Evolutionary conservation across 2,888 invertebrate genomes (phyloP), one percentile per base, ranked within the genome.

Genomic region (Dicyrtoma fusca): DNA sequence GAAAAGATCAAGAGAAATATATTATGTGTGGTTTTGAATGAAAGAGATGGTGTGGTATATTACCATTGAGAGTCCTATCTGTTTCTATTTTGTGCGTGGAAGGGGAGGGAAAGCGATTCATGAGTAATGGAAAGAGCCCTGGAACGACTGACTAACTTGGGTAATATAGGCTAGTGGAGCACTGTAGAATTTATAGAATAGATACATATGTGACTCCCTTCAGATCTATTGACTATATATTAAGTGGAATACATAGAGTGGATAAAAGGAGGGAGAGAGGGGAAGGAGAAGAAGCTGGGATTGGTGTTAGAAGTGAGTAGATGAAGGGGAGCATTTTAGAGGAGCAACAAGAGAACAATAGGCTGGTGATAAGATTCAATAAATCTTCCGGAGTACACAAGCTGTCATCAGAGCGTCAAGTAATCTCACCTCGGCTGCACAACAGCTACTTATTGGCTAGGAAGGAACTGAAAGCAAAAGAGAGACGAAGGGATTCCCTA

Each of bases 311-410:
- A n/a, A n/a, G n/a, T n/a, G n/a, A n/a, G n/a, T n/a, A n/a, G n/a
- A n/a, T n/a, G 44, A 21, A 61, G 61, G 47, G 47, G 17, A 8
- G 34, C 34, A 34, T 34, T 34, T 34, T 34, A 34, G 42, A 62
- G 47, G 49, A 61, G 72, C 65, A 72, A 66, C 68, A 72, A 63
- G 70, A 55, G 55, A 74, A 66, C 74, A 74, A 74, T 71, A 65
- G 74, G 65, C 63, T 69, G 66, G 71, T 74, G 75, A 75, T 75
- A 74, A 75, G 74, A 74, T 72, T 73, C 75, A 69, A 75, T 75
- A 75, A 74, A 75, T 75, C 75, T 74, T 75, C 45, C 57, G 23
- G 69, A 74, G 71, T 69, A 75, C 72, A 74, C 75, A 74, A 66
- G 51, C 75, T 75, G 75, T 75, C 75, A 74, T 73, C 65, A 55